Percentiles rank a stretch among this genome's conserved stretches.
phyloP scores from a whole-genome alignment of 2,113 vertebrate species.

The Microcebus murinus region DNA sequence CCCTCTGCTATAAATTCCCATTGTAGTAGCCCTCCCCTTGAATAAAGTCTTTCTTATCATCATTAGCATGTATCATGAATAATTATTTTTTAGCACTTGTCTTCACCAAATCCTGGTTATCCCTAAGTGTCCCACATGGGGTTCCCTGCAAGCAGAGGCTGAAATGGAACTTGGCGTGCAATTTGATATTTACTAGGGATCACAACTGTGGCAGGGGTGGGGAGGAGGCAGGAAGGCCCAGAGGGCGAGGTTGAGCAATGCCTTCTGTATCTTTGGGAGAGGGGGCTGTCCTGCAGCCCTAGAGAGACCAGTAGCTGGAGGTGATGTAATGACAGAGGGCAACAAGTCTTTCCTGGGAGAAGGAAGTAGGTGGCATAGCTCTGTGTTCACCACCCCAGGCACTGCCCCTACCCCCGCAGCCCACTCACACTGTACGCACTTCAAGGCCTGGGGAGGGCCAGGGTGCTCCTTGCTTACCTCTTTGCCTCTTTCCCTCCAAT shows the following conservation, averaged over 20 bases:
- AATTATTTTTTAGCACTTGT: background rate
- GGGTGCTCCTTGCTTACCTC: background rate
- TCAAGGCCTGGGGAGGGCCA: background rate
- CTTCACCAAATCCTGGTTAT: background rate
- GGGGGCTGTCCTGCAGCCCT: background rate
- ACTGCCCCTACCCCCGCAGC: too few species aligned
- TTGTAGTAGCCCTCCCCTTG: background rate
- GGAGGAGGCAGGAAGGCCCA: background rate
- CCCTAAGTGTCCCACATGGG: background rate
- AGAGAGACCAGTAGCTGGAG: background rate
- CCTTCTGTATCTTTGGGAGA: background rate
- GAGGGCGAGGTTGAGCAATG: fast-evolving
- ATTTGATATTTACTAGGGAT: background rate
- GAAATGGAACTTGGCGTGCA: background rate
- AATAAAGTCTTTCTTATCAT: background rate
- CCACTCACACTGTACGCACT: too few species aligned
- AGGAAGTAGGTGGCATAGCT: too few species aligned
- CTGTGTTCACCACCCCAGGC: background rate
- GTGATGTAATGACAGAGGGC: background rate
- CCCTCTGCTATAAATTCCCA: background rate
- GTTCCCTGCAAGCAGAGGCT: background rate
- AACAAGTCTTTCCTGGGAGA: background rate
- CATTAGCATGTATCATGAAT: background rate
- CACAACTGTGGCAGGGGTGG: background rate
- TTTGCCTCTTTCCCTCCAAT: background rate